Evolutionary conservation across 2,888 invertebrate genomes (phyloP).

Genomic region (Salticus scenicus): DNA sequence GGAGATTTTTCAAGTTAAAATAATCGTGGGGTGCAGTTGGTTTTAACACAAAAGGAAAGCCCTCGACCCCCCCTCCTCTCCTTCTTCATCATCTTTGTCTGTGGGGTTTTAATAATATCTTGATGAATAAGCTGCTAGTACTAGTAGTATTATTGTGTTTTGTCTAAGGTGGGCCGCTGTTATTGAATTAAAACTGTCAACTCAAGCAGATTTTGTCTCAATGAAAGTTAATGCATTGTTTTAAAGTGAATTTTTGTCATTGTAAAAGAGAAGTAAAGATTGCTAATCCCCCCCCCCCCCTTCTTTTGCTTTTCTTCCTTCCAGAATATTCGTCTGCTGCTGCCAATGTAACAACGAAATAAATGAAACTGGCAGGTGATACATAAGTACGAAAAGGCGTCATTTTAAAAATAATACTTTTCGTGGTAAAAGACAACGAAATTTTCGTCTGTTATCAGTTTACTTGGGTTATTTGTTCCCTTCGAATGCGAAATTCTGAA

Average conservation of each 20-base stretch:
- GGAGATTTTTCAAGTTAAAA: conserved; percentile 69
- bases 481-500: not conserved
- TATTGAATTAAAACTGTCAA: conserved; percentile 70
- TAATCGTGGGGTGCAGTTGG: conserved; percentile 54
- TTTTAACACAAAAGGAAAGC: conserved; percentile 57
- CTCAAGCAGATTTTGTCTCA: conserved; percentile 59
- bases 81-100: conserved; percentile 37
- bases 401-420: conserved; percentile 5
- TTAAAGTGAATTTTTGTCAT: conserved; percentile 69
- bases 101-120: conserved; percentile 68
- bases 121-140: conserved; percentile 63
- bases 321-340: not conserved
- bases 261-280: conserved; percentile 27
- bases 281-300: not conserved
- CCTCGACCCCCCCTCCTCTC: not conserved
- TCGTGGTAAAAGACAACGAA: not conserved
- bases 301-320: not conserved
- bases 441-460: conserved; percentile 15
- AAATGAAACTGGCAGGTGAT: conserved; percentile 14
- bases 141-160: conserved; percentile 59
- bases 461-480: conserved; percentile 6
- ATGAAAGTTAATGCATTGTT: conserved; percentile 66
- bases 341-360: conserved; percentile 12
- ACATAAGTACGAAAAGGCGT: not conserved
- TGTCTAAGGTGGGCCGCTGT: conserved; percentile 56